Evolutionary conservation across 2,113 vertebrate species (phyloP).

Genomic region (Cheirogaleus medius): DNA sequence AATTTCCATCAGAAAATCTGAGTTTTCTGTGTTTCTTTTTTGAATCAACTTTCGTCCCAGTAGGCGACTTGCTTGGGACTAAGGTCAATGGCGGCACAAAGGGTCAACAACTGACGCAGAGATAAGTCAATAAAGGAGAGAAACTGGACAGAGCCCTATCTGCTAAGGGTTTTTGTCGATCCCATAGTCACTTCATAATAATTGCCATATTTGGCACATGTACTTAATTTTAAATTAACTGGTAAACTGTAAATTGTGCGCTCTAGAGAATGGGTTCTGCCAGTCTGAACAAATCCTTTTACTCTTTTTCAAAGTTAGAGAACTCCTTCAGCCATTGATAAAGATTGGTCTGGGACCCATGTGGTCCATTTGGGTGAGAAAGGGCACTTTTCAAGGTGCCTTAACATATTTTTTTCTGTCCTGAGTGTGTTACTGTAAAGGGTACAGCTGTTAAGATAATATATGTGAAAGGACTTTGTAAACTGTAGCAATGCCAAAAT

Average conservation of each 20-base stretch:
- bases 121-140: not conserved
- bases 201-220: not conserved
- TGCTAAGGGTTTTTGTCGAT: not conserved
- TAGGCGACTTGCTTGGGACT: not conserved
- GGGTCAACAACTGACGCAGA: not conserved
- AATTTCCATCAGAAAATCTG: not conserved
- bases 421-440: not conserved
- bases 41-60: not conserved
- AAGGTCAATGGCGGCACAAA: not conserved
- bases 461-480: not conserved
- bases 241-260: not conserved
- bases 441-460: not conserved
- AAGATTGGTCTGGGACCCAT: not conserved
- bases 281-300: not conserved
- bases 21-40: not conserved
- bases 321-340: not conserved
- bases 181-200: not conserved
- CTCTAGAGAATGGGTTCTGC: not conserved
- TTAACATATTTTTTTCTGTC: not conserved
- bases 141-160: not conserved
- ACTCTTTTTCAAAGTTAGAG: not conserved
- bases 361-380: not conserved
- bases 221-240: constrained; percentile 38
- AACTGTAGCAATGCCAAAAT: not conserved
- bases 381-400: not conserved